These are phyloP conservation scores for Drosophila takahashii DNA, from an alignment of 1,140 invertebrate species.

Conservation along the genomic window DNA sequence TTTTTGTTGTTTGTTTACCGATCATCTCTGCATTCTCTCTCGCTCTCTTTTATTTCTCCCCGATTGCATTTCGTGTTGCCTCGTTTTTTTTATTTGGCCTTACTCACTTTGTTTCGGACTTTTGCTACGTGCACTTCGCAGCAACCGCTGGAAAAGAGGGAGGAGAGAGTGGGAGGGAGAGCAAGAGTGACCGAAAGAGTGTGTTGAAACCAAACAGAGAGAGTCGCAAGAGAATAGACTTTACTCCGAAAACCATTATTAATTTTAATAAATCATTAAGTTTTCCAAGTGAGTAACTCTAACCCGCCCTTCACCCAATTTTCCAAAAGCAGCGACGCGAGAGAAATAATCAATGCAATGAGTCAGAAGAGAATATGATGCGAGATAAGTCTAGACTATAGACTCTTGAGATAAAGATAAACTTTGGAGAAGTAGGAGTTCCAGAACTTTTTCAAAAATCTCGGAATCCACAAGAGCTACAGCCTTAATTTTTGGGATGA, in stretches of 20 bases:
- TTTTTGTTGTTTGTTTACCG: constrained; percentile 17
- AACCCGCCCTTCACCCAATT: constrained; percentile 42
- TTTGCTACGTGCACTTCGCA: constrained; percentile 61
- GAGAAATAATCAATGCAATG: constrained; percentile 42
- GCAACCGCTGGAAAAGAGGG: constrained; percentile 10
- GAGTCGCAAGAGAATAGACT: constrained; percentile 6
- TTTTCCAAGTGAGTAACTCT: constrained; percentile 24
- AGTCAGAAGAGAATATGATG: constrained; percentile 27
- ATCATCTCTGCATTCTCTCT: constrained; percentile 15
- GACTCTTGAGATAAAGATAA: constrained; percentile 2
- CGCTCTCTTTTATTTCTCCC: constrained; percentile 12
- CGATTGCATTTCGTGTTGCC: constrained; percentile 25
- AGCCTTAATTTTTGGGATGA: not conserved
- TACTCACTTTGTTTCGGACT: constrained; percentile 63
- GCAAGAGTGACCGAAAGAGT: constrained; percentile 3
- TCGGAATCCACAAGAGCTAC: not conserved
- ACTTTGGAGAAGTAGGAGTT: not conserved
- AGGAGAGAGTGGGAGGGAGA: constrained; percentile 1
- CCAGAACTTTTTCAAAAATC: not conserved
- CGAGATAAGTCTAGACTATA: not conserved
- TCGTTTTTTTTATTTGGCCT: constrained; percentile 9
- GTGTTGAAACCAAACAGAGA: not conserved
- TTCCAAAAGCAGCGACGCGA: constrained; percentile 23
- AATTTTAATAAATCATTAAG: constrained; percentile 9
- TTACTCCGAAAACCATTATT: not conserved